Evolutionary conservation across 2,113 vertebrate genomes (phyloP).

Genomic region (Xiphophorus hellerii): DNA sequence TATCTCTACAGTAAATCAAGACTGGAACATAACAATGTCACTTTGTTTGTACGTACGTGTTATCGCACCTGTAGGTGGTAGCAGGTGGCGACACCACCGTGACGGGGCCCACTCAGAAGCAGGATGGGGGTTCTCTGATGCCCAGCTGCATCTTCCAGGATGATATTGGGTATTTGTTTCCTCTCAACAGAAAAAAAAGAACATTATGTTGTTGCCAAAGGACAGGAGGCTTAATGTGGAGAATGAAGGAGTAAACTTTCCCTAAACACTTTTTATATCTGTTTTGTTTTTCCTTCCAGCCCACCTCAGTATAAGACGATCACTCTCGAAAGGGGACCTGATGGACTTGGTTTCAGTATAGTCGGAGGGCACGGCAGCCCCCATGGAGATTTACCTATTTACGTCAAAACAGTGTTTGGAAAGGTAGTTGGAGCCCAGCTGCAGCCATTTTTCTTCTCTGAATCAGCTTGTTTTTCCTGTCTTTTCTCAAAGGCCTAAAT

Average conservation of each 20-base stretch:
- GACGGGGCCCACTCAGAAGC: constrained; percentile 86
- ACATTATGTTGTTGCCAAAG: not conserved
- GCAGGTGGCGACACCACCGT: constrained; percentile 92
- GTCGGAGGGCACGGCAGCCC: constrained; percentile 95
- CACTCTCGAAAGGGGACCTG: constrained; percentile 90
- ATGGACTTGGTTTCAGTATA: constrained; percentile 97
- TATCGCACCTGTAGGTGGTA: constrained; percentile 81
- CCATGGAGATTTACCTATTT: constrained; percentile 96
- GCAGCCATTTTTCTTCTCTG: not conserved
- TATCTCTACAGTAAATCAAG: constrained; percentile 29
- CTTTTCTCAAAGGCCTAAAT: too few species aligned
- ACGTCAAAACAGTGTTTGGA: constrained; percentile 95
- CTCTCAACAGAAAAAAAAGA: too few species aligned
- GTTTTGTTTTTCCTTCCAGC: constrained; percentile 65
- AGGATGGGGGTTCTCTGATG: constrained; percentile 75
- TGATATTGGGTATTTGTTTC: constrained; percentile 86
- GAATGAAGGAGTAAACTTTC: not conserved
- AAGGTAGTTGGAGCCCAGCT: constrained; percentile 80
- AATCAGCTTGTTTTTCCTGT: not conserved
- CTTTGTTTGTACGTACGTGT: constrained; percentile 21
- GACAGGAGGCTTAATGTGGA: too few species aligned
- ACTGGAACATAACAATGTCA: constrained; percentile 7
- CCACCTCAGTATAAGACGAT: constrained; percentile 95
- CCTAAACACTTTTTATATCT: not conserved
- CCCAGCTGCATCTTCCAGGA: constrained; percentile 92